Evolutionary conservation across 2,113 vertebrate species (phyloP).

Genomic region (Macrotis lagotis): DNA sequence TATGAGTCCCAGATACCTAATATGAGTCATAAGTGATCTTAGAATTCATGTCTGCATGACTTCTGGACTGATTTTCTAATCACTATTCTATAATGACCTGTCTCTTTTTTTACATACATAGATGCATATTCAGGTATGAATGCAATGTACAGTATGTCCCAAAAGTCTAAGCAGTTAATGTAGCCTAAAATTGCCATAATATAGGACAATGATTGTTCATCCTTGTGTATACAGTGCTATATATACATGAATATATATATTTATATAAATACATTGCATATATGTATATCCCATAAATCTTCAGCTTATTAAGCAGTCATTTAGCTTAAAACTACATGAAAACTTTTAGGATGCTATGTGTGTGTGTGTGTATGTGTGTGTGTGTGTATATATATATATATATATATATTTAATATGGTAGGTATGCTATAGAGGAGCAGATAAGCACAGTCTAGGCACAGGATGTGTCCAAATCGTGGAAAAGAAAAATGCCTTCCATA

Average conservation of each 20-base stretch:
- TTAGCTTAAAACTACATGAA: too few species aligned
- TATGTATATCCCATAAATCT: too few species aligned
- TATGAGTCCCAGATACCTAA: neutral
- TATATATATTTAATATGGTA: too few species aligned
- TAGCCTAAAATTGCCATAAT: neutral
- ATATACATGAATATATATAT: neutral
- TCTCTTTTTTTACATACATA: neutral
- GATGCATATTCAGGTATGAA: neutral
- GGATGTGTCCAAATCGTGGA: too few species aligned
- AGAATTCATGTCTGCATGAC: neutral
- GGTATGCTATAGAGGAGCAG: too few species aligned
- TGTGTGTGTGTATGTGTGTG: too few species aligned
- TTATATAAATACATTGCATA: too few species aligned
- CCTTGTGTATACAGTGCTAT: neutral
- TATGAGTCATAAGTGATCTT: neutral
- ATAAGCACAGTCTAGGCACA: too few species aligned
- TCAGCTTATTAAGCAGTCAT: too few species aligned
- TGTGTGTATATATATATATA: too few species aligned
- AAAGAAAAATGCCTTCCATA: too few species aligned
- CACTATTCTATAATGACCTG: neutral
- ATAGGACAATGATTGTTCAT: neutral
- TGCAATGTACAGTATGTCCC: accelerated
- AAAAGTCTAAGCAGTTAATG: neutral
- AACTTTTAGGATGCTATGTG: too few species aligned
- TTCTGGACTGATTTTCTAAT: neutral